Conservation (phyloP, 2,888 invertebrate genomes). For the Pelosia muscerda region DNA sequence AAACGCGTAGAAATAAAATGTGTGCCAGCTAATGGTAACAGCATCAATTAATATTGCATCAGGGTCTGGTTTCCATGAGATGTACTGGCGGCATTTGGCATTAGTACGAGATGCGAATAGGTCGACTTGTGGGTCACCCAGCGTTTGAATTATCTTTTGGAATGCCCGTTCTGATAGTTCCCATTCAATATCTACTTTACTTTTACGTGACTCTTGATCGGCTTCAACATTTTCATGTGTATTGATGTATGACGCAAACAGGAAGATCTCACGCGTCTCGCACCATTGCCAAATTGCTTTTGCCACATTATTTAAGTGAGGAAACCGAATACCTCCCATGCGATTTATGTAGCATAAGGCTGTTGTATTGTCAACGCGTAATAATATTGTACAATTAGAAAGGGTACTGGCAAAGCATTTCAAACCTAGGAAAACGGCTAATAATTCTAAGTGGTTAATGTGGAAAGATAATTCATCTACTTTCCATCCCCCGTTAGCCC, state of each 20-base stretch:
- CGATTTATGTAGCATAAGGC: conserved; percentile 32
- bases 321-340: conserved; percentile 15
- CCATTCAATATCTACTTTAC: conserved; percentile 18
- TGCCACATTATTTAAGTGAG: conserved; percentile 26
- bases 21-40: too few species aligned
- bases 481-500: conserved; percentile 20
- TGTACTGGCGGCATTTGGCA: conserved; percentile 15
- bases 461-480: too few species aligned
- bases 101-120: conserved; percentile 23
- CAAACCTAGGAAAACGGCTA: too few species aligned
- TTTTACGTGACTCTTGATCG: conserved; percentile 16
- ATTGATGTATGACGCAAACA: too few species aligned
- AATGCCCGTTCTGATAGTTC: conserved; percentile 14
- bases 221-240: too few species aligned
- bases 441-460: too few species aligned
- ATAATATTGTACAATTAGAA: conserved; percentile 15
- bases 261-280: conserved; percentile 12
- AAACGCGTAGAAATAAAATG: too few species aligned
- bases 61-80: too few species aligned
- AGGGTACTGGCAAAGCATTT: too few species aligned
- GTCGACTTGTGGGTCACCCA: background rate
- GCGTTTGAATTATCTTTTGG: background rate
- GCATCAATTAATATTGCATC: too few species aligned
- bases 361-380: conserved; percentile 33
- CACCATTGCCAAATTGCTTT: conserved; percentile 36